Evolutionary conservation across 2,888 invertebrate species (phyloP).

Genomic region (Drosophila multiciliata): DNA sequence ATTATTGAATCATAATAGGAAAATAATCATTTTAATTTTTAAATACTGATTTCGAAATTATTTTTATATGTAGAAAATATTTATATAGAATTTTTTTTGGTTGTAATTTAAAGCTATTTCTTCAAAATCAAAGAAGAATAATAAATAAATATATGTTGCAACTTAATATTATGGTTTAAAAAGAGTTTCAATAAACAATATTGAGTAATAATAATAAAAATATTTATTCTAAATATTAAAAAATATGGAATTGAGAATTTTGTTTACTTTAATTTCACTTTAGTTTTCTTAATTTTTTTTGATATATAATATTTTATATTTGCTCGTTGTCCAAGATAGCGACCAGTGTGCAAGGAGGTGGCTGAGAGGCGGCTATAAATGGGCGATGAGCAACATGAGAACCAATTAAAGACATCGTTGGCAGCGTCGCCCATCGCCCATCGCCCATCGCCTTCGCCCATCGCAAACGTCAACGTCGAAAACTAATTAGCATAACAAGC

Average conservation of each 20-base stretch:
- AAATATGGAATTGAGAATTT: not conserved
- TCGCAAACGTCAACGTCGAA: slow-evolving; percentile 81
- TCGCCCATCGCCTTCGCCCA: slow-evolving; percentile 41
- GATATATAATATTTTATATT: not conserved
- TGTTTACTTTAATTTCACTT: slow-evolving; percentile 1
- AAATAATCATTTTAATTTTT: not conserved
- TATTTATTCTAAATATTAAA: not conserved
- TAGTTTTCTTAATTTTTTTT: not conserved
- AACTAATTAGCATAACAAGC: slow-evolving; percentile 83
- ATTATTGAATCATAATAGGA: not conserved
- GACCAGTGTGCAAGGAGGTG: not conserved
- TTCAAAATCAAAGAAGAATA: not conserved
- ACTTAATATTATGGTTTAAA: not conserved
- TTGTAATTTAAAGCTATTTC: not conserved
- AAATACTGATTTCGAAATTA: not conserved
- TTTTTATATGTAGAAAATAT: not conserved
- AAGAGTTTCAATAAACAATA: not conserved
- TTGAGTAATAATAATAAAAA: not conserved
- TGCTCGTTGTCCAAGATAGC: not conserved
- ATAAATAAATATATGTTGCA: too few species aligned
- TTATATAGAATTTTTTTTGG: not conserved
- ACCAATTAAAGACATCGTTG: slow-evolving; percentile 82
- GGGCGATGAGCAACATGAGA: slow-evolving; percentile 79
- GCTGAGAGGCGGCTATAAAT: not conserved
- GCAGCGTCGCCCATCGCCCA: slow-evolving; percentile 32